These are phyloP conservation scores for Diplolepis rosae DNA, from an alignment of 2,888 invertebrate species.

Conservation along the genomic window DNA sequence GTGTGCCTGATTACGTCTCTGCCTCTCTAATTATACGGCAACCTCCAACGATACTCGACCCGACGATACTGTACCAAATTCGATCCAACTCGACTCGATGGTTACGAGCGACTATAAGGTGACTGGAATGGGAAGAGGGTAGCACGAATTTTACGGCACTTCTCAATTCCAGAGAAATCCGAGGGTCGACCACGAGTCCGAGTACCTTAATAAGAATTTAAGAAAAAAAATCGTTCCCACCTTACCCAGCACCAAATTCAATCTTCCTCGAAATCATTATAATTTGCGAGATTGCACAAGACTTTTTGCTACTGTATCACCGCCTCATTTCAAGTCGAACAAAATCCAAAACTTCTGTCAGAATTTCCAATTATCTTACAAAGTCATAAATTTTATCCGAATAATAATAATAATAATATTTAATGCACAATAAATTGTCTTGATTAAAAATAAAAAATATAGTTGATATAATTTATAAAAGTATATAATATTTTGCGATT, in stretches of 20 bases:
- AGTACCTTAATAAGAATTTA: neutral
- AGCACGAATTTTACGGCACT: constrained; percentile 47
- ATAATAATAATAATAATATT: no score
- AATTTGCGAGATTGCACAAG: neutral
- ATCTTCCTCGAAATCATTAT: neutral
- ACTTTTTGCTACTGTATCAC: neutral
- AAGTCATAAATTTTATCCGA: no score
- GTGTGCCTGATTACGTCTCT: constrained; percentile 61
- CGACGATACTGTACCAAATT: constrained; percentile 41
- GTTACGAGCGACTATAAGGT: constrained; percentile 41
- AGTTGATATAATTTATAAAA: no score
- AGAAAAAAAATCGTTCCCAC: constrained; percentile 1
- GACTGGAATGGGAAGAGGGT: constrained; percentile 45
- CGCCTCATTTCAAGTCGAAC: neutral
- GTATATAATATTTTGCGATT: no score
- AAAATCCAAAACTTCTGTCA: neutral
- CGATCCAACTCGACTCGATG: constrained; percentile 42
- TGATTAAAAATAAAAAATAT: no score
- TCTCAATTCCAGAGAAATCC: constrained; percentile 46
- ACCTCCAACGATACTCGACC: constrained; percentile 56
- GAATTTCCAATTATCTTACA: no score
- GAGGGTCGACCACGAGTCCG: constrained; percentile 31
- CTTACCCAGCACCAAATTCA: neutral
- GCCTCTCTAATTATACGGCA: constrained; percentile 60
- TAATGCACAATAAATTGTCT: no score